Percentiles rank a stretch among this genome's conserved stretches.
Evolutionary conservation across 2,113 vertebrate species (phyloP).

Genomic region (Nanorana parkeri): DNA sequence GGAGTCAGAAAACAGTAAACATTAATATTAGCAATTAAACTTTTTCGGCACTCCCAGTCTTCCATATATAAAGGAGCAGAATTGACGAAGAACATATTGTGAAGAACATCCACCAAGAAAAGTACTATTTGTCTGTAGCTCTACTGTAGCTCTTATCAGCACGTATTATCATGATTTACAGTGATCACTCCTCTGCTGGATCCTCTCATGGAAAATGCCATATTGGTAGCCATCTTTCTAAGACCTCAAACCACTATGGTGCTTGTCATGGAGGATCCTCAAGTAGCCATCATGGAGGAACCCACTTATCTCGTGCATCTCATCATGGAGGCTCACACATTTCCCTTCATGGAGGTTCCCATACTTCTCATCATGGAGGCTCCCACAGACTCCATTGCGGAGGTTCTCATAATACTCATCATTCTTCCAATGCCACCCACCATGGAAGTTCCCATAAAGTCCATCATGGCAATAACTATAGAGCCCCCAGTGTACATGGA

Average conservation of each 20-base stretch:
- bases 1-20: not conserved
- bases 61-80: conserved; percentile 9
- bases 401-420: conserved; percentile 1
- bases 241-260: conserved; percentile 11
- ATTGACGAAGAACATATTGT: not conserved
- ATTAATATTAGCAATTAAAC: not conserved
- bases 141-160: not conserved
- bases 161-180: conserved; percentile 21
- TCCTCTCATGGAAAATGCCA: conserved; percentile 23
- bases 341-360: not conserved
- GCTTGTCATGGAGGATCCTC: not conserved
- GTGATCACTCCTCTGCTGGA: conserved; percentile 27
- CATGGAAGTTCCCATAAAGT: conserved; percentile 12
- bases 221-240: conserved; percentile 6
- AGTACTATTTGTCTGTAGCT: not conserved
- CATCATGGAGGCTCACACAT: not conserved
- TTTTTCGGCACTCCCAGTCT: not conserved
- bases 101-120: not conserved
- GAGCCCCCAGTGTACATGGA: conserved; percentile 86
- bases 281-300: not conserved
- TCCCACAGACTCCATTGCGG: not conserved
- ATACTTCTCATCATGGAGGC: not conserved
- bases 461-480: conserved; percentile 61
- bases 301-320: no score
- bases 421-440: not conserved